Conservation (phyloP, 53 echinoderm and acorn worm genomes). For the Crossaster papposus region DNA sequence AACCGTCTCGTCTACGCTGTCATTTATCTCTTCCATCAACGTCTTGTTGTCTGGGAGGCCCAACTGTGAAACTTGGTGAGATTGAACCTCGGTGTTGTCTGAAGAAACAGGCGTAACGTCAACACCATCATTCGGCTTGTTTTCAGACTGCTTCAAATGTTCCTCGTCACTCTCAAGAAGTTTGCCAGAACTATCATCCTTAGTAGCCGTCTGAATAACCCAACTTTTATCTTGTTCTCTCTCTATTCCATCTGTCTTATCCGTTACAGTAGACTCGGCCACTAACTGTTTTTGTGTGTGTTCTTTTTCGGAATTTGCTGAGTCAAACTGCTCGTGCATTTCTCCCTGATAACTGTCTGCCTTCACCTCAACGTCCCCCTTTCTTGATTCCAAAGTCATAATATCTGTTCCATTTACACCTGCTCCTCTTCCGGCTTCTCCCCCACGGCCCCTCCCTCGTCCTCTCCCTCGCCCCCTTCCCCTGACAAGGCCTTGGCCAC, state of each 20-base stretch:
- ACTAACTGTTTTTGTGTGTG: not conserved
- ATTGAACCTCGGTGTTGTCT: not conserved
- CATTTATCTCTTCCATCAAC: not conserved
- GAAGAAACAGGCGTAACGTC: not conserved
- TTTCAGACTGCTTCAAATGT: not conserved
- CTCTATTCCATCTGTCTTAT: not conserved
- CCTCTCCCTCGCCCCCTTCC: constrained; percentile 12
- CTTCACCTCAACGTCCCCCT: not conserved
- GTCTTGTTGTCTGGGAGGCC: not conserved
- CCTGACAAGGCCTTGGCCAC: constrained; percentile 3
- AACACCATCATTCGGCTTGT: not conserved
- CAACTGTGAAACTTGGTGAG: not conserved
- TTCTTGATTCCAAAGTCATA: not conserved
- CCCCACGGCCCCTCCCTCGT: constrained; percentile 5
- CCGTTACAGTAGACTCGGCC: not conserved
- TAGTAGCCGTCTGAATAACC: not conserved
- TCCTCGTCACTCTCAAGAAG: not conserved
- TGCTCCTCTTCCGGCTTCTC: not conserved
- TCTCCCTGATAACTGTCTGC: not conserved
- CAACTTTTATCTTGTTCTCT: not conserved
- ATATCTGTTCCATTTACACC: not conserved
- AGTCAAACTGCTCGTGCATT: not conserved
- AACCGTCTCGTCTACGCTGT: not conserved
- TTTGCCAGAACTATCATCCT: not conserved
- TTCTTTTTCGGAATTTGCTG: not conserved